Conservation (phyloP, 2,113 vertebrate genomes). For the Menidia beryllina region DNA sequence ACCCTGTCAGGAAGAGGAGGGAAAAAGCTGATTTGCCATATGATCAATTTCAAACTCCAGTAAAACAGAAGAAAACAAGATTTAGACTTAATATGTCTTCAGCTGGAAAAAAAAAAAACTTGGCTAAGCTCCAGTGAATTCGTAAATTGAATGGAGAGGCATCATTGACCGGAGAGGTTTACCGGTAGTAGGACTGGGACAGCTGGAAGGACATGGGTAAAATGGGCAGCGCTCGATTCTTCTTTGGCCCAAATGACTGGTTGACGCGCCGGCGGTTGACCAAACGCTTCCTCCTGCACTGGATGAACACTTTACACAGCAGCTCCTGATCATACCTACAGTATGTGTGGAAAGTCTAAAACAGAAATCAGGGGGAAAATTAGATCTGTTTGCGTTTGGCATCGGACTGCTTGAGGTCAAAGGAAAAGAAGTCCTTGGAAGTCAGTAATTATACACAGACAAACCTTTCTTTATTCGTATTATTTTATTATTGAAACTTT, state of each 20-base stretch:
- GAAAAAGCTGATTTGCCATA: neutral
- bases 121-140: no score
- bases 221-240: conserved; percentile 90
- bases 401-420: neutral
- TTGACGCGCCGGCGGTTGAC: conserved; percentile 91
- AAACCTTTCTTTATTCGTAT: no score
- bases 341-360: conserved; percentile 91
- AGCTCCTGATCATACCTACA: conserved; percentile 88
- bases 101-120: no score
- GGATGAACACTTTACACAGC: conserved; percentile 87
- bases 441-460: no score
- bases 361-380: neutral
- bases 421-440: no score
- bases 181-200: conserved; percentile 92
- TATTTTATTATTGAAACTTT: no score
- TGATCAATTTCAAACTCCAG: no score
- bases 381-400: neutral
- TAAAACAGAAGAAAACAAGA: no score
- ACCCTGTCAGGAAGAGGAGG: conserved; percentile 75
- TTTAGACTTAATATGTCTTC: no score
- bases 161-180: neutral
- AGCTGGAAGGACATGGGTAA: conserved; percentile 97
- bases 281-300: conserved; percentile 87
- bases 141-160: neutral
- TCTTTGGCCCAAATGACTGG: conserved; percentile 86